Evolutionary conservation across 2,888 invertebrate genomes (phyloP).

Genomic region (Helobdella robusta): DNA sequence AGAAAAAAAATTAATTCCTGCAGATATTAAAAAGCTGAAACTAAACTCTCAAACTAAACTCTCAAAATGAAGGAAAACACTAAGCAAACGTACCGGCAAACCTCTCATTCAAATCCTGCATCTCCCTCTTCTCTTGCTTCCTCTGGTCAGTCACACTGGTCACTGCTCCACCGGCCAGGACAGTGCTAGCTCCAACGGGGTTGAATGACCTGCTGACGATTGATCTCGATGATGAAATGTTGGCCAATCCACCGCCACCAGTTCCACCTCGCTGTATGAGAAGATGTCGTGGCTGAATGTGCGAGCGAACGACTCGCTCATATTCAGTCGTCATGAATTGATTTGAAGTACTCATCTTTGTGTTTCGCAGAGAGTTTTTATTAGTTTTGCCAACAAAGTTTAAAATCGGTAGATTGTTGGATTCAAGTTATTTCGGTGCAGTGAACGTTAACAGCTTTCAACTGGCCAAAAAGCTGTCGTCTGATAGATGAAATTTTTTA

Average conservation of each 20-base stretch:
- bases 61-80: no score
- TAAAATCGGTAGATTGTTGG: no score
- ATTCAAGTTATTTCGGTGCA: no score
- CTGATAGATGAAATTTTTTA: no score
- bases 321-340: slow-evolving; percentile 5
- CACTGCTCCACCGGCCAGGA: slow-evolving; percentile 25
- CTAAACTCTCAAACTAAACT: no score
- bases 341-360: not conserved
- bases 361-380: not conserved
- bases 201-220: slow-evolving; percentile 13
- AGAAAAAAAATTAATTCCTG: no score
- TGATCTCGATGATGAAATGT: not conserved
- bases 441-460: no score
- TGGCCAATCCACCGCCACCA: slow-evolving; percentile 18
- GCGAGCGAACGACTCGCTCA: slow-evolving; percentile 20
- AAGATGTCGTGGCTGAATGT: slow-evolving; percentile 27
- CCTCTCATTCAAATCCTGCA: slow-evolving; percentile 53
- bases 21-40: no score
- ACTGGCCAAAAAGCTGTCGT: no score
- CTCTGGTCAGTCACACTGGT: slow-evolving; percentile 45
- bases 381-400: not conserved
- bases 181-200: slow-evolving; percentile 31
- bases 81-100: slow-evolving; percentile 54
- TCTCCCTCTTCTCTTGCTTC: slow-evolving; percentile 53
- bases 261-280: slow-evolving; percentile 32